phyloP scores from a whole-genome alignment of 2,888 invertebrate genomes.

The Norana najaformis region DNA sequence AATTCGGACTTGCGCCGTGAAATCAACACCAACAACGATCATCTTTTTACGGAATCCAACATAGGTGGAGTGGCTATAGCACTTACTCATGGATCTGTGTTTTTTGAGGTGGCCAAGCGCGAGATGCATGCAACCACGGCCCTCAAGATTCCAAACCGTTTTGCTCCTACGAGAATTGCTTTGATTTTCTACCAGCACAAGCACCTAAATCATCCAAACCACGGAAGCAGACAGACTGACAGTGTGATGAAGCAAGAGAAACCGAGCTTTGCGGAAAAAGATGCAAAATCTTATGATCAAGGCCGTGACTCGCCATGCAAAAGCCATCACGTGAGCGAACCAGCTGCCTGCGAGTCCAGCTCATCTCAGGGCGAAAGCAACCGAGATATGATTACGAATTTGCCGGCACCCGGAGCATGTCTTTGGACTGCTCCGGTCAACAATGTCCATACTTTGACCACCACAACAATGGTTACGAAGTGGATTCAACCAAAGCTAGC shows the following conservation, averaged over 20 bases:
- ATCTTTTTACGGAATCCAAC: slow-evolving; percentile 84
- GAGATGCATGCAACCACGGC: slow-evolving; percentile 95
- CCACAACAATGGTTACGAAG: slow-evolving; percentile 35
- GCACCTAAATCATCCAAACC: slow-evolving; percentile 82
- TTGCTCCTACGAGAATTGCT: slow-evolving; percentile 86
- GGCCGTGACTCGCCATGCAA: background rate
- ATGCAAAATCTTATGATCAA: background rate
- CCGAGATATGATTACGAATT: background rate
- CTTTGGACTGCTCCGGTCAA: slow-evolving; percentile 28
- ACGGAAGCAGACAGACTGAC: slow-evolving; percentile 79
- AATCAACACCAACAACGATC: slow-evolving; percentile 66
- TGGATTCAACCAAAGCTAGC: slow-evolving; percentile 38
- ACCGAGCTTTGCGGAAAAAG: slow-evolving; percentile 19
- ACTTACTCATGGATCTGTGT: slow-evolving; percentile 86
- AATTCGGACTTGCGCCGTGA: background rate
- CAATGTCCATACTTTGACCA: slow-evolving; percentile 32
- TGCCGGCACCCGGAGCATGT: background rate
- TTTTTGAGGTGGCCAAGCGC: slow-evolving; percentile 94
- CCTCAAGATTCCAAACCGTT: slow-evolving; percentile 81
- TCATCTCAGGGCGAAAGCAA: background rate
- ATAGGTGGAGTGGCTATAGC: slow-evolving; percentile 96
- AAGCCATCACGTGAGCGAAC: background rate
- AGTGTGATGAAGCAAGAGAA: slow-evolving; percentile 32
- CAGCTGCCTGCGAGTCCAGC: background rate
- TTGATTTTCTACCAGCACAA: slow-evolving; percentile 95